These are phyloP conservation scores for Arctopsyche grandis DNA, from an alignment of 1,140 invertebrate species.

Conservation along the genomic window DNA sequence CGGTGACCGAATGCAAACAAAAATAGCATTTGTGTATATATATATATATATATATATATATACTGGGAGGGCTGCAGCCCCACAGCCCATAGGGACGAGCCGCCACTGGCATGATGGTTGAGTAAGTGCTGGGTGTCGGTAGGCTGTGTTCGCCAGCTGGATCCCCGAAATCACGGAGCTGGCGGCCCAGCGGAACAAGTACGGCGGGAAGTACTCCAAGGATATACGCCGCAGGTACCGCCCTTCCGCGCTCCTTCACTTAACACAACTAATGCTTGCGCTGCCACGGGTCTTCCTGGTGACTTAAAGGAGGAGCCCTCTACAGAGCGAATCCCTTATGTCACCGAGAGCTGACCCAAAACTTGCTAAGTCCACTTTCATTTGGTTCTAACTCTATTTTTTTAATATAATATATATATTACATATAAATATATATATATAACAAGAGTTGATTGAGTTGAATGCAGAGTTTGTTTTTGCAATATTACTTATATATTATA, in stretches of 20 bases:
- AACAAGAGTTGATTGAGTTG: conserved; percentile 64
- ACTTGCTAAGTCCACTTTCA: conserved; percentile 51
- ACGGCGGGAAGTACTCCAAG: conserved; percentile 97
- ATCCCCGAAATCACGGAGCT: conserved; percentile 99
- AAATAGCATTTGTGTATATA: no score
- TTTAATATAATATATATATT: conserved; percentile 26
- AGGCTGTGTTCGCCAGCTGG: conserved; percentile 99
- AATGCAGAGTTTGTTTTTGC: conserved; percentile 70
- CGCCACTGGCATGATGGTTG: conserved; percentile 43
- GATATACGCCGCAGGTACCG: conserved; percentile 96
- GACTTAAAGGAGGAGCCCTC: conserved; percentile 60
- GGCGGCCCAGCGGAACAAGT: conserved; percentile 96
- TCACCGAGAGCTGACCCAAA: conserved; percentile 35
- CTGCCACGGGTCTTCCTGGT: conserved; percentile 60
- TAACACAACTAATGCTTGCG: conserved; percentile 51
- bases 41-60: no score
- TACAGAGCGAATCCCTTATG: conserved; percentile 5
- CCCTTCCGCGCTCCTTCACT: conserved; percentile 63
- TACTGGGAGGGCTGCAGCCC: no score
- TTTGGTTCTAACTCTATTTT: conserved; percentile 52
- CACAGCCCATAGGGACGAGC: no score
- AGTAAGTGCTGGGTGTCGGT: conserved; percentile 68
- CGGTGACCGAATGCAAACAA: no score
- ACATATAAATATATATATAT: conserved; percentile 42
- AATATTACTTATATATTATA: conserved; percentile 61